phyloP scores from a whole-genome alignment of 2,113 vertebrate genomes.

The Genyomyrus donnyi region DNA sequence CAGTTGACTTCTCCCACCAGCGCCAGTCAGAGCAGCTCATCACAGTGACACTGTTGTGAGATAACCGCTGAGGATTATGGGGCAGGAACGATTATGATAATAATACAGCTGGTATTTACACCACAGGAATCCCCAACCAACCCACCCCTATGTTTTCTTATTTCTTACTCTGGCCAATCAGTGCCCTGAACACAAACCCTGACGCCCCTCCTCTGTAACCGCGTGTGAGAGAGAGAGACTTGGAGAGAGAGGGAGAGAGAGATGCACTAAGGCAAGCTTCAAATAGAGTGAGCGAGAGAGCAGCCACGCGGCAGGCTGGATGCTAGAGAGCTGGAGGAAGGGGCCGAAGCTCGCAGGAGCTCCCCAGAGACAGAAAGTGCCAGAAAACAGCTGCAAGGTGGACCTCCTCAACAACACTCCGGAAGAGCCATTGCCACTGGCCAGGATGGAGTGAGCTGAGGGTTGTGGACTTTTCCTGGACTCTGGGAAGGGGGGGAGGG shows the following conservation, averaged over 20 bases:
- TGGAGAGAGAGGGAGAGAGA: constrained; percentile 24
- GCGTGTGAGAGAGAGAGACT: constrained; percentile 29
- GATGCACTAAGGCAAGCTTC: constrained; percentile 10
- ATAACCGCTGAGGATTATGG: constrained; percentile 9
- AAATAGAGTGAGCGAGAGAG: constrained; percentile 18
- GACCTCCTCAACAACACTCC: not conserved
- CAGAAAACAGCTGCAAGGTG: not conserved
- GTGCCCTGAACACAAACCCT: constrained; percentile 27
- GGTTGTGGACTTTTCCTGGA: not conserved
- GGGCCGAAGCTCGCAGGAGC: not conserved
- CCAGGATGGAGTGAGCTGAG: not conserved
- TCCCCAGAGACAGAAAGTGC: constrained; percentile 6
- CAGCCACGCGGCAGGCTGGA: constrained; percentile 4
- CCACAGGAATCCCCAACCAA: constrained; percentile 21
- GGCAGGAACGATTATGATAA: constrained; percentile 7
- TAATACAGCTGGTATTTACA: constrained; percentile 5
- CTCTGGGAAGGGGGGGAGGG: not conserved
- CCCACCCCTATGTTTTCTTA: constrained; percentile 32
- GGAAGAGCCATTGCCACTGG: not conserved
- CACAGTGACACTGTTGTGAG: constrained; percentile 8
- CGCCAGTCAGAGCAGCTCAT: constrained; percentile 20
- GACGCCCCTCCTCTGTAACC: constrained; percentile 24
- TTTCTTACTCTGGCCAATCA: constrained; percentile 38
- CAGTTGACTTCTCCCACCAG: constrained; percentile 29
- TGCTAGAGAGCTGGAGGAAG: constrained; percentile 6